Evolutionary conservation across 1,140 invertebrate genomes (phyloP), one percentile per base, ranked within the genome.

Genomic region (Branchinecta lynchi): DNA sequence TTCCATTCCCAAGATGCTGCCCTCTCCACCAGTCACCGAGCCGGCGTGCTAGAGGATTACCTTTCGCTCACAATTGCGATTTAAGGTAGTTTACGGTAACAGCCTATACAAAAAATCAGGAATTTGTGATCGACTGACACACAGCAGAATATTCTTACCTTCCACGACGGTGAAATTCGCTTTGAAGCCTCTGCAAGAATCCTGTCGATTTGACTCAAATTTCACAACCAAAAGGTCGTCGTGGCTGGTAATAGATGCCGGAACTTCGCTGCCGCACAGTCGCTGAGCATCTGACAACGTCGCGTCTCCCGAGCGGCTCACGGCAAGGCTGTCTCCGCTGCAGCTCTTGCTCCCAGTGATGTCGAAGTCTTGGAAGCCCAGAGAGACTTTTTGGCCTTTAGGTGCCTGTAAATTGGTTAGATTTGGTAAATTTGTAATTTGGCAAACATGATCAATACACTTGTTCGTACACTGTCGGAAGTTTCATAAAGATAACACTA

Each of bases 331-430:
- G 51, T 73, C 72, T 7, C 70, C 67, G 9, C 46, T 32, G 67
- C 72, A 73, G 12, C 43, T 67, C 15, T 68, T 70, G 17, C 68
- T 71, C 7, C 69, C 68, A 5, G 72, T 71, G 5, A 77, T 71
- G 66, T 76, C 73, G n/a, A 77, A 70, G 69, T 73, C 71, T 7
- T 73, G 66, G 43, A 77, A 73, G 17, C 70, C 71, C 0, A 77
- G 45, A 8, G 74, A 45, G 17, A 60, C 51, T 60, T 60, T 60
- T 6, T 60, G 51, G 17, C 51, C 51, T 60, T 60, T 60, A 15
- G 51, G 51, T 15, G 51, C 51, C 51, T 60, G 51, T 12, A 60
- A 60, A 60, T 5, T 1, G 32, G 1, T 32, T 32, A n/a, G n/a
- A n/a, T n/a, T n/a, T n/a, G n/a, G n/a, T 5, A 32, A 32, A 32